A percentile compares a stretch with the other conserved stretches of the same genome.
Evolutionary conservation across 2,797 vertebrate species (phyloP).

Genomic region (Lepilemur septentrionalis): DNA sequence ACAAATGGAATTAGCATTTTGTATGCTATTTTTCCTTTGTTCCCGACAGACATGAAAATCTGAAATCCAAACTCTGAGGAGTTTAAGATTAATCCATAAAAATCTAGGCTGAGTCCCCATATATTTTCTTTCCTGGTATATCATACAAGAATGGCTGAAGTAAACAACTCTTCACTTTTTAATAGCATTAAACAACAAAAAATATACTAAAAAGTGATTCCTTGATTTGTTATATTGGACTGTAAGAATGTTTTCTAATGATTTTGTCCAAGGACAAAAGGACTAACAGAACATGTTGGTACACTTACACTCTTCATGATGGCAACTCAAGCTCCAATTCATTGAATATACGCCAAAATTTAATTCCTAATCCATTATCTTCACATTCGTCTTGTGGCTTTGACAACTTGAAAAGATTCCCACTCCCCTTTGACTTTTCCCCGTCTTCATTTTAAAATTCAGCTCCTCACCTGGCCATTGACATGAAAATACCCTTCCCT

Average conservation of each 20-base stretch:
- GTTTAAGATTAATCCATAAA: neutral
- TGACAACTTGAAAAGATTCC: neutral
- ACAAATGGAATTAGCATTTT: neutral
- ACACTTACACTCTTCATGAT: neutral
- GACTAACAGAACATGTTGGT: neutral
- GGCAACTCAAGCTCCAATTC: neutral
- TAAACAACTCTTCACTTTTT: neutral
- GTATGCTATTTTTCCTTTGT: neutral
- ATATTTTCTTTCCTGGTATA: neutral
- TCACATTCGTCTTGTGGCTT: neutral
- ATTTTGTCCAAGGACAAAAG: neutral
- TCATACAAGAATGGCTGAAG: neutral
- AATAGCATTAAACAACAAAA: neutral
- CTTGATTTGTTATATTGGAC: conserved; percentile 3
- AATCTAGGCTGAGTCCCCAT: neutral
- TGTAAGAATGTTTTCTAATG: neutral
- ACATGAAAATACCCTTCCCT: neutral
- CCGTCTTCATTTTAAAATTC: conserved; percentile 3
- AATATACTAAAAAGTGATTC: neutral
- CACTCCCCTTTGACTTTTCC: neutral
- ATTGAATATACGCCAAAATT: neutral
- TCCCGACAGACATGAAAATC: neutral
- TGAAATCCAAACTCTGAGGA: neutral
- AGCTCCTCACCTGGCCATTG: neutral
- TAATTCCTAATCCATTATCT: neutral